These are phyloP conservation scores for Moxostoma hubbsi DNA, from an alignment of 2,797 vertebrate species.

Conservation along the genomic window DNA sequence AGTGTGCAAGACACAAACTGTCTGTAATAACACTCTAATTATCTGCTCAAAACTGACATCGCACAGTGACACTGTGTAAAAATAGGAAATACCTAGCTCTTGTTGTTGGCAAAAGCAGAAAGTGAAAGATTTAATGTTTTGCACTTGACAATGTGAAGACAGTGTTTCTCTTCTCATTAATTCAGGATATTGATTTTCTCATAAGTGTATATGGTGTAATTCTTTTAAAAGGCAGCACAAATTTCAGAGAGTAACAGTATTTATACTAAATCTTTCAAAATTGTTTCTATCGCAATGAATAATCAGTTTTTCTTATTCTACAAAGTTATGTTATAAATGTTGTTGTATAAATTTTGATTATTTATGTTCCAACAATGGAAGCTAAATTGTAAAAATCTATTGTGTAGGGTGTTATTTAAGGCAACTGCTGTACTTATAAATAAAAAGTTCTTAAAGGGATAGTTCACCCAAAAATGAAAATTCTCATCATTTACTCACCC, in stretches of 20 bases:
- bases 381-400: neutral
- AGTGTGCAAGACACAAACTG: neutral
- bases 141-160: constrained; percentile 19
- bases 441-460: constrained; percentile 6
- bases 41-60: constrained; percentile 25
- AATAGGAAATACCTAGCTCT: too few species aligned
- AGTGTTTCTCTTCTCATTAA: constrained; percentile 54
- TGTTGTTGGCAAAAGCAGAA: constrained; percentile 8
- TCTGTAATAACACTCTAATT: constrained; percentile 23
- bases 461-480: too few species aligned
- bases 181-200: constrained; percentile 3
- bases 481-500: too few species aligned
- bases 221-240: constrained; percentile 52
- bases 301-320: neutral
- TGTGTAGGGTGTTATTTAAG: constrained; percentile 50
- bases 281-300: constrained; percentile 20
- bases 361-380: neutral
- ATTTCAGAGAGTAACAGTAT: constrained; percentile 40
- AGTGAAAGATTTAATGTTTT: constrained; percentile 45
- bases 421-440: constrained; percentile 45
- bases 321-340: constrained; percentile 21
- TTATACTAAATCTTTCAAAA: constrained; percentile 36
- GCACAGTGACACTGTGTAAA: constrained; percentile 7
- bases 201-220: neutral
- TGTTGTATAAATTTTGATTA: constrained; percentile 12